These are phyloP conservation scores for Falco cherrug DNA, from an alignment of 2,797 vertebrate genomes.

Conservation along the genomic window DNA sequence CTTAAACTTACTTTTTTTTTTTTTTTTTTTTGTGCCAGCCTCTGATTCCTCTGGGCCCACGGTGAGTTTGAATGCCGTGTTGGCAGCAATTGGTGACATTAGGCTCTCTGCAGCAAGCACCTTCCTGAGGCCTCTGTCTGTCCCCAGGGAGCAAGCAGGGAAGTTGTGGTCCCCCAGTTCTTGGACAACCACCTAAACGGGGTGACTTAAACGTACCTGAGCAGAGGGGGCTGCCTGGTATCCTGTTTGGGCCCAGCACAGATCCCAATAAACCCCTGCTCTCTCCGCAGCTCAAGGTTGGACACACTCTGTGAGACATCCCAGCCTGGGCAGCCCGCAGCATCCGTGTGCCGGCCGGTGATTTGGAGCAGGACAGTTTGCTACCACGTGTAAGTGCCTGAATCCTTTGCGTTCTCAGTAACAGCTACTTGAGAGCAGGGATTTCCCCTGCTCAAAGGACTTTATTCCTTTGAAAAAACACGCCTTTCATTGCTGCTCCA, in stretches of 20 bases:
- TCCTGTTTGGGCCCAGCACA: not conserved
- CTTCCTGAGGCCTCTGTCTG: not conserved
- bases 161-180: accelerated
- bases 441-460: not conserved
- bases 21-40: not conserved
- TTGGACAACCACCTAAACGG: accelerated
- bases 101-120: not conserved
- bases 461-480: not conserved
- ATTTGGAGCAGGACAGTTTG: not conserved
- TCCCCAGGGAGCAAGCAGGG: not conserved
- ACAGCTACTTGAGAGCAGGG: not conserved
- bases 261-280: not conserved
- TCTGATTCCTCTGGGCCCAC: not conserved
- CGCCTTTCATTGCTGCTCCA: not conserved
- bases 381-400: not conserved
- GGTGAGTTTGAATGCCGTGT: accelerated
- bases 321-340: not conserved
- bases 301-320: not conserved
- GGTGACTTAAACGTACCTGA: not conserved
- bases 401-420: not conserved
- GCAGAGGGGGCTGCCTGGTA: not conserved
- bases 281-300: conserved; percentile 5
- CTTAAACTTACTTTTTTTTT: not conserved
- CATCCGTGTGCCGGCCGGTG: accelerated
- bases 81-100: not conserved